Base-by-base conservation (phyloP, 2,797 vertebrate species). In the Alfaro cultratus region DNA sequence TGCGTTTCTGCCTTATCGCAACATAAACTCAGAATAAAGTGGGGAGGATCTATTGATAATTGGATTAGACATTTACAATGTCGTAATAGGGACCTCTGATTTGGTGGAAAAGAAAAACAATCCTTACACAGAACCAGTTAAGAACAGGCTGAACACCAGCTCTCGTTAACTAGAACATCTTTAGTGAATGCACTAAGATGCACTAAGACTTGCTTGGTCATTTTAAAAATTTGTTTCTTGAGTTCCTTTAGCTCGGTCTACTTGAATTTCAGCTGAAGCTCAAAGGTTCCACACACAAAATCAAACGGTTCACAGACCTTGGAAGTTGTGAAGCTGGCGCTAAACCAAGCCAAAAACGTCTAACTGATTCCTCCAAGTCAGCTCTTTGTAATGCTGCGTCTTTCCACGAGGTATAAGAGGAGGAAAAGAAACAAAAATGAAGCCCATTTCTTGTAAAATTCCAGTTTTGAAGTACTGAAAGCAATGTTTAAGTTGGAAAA, bases 401-500 rank as follows among this genome's bases (percentile, higher is more conserved):
- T 34, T 18, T 64, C 31, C 16, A 62, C 15, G 15, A 67, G 62
- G 36, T 26, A 39, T 10, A 67, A 41, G 36, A 67, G 21, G 21
- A 39, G 64, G 5, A 41, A 68, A 41, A 41, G 9, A 26, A 41
- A 41, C 36, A 67, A 41, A 68, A 41, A 41, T 43, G n/a, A 2
- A 43, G 39, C 2, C 39, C 0, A 6, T 70, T 45, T 45, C 23
- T 51, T 49, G 11, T 39, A 39, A 39, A 12, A 26, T 39, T 4
- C 23, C 18, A 26, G 47, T 36, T 74, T 26, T 74, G 10, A 31
- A 36, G 21, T n/a, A 36, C 70, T 64, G 15, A 31, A 78, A 84
- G 60, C 78, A 67, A 21, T 45, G 57, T 80, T 77, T 64, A 0
- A 47, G 78, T 78, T 51, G 83, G 71, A 81, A 45, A 62, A 80